Evolutionary conservation across 2,113 vertebrate genomes (phyloP), one percentile per base, ranked within the genome.

Genomic region (Lophotis ruficrista): DNA sequence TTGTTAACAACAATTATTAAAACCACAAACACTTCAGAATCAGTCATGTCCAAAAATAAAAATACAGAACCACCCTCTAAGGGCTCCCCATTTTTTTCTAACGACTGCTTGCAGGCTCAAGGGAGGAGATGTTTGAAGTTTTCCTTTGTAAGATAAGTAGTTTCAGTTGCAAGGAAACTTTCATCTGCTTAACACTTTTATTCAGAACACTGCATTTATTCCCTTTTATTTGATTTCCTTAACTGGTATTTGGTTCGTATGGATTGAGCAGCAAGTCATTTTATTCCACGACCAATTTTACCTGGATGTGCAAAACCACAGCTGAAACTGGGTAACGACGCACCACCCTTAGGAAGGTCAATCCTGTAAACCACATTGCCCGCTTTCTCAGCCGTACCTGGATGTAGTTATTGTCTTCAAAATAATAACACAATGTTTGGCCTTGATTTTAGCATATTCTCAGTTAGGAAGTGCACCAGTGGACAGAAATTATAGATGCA

Each of bases 11-110:
- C 83, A 90, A 48, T 38, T 57, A 70, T 60, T 84, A 84, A 96
- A 71, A 37, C 14, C n/a, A 60, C 23, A 91, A 78, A 58, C 0
- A 0, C 18, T 71, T 87, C 47, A 60, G 51, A 71, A 90, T 35
- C 43, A 75, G 53, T 24, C 27, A 78, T 45, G 51, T 89, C 60
- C 57, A 83, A 88, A 96, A 93, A 53, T 53, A 86, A 89, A 91
- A 79, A 54, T 27, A 72, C 35, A 92, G 83, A 89, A 87, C 51
- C n/a, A 65, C 41, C 33, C 94, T 87, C 47, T 84, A 89, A 87
- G 37, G 37, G 33, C 14, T 83, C 30, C 45, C 33, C 13, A 18
- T 80, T 81, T 58, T 51, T 69, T 87, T 5, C 31, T 33, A 93
- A 21, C 35, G 45, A 45, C 41, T 45, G 33, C 64, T 75, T 47